Conservation (phyloP, 2,113 vertebrate genomes). For the Paratilapia polleni region DNA sequence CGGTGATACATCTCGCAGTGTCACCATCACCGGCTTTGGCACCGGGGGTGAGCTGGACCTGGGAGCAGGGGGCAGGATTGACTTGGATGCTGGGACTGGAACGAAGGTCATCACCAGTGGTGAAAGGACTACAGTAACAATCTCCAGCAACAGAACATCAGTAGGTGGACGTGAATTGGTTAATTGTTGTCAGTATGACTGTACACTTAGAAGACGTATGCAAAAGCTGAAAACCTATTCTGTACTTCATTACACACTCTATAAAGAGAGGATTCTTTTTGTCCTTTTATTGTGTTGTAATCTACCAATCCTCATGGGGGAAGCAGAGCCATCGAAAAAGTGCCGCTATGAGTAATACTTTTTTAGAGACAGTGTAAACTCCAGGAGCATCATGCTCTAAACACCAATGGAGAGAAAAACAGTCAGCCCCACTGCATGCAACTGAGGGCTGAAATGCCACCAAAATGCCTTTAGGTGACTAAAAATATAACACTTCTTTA, state of each 20-base stretch:
- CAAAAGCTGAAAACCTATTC: neutral
- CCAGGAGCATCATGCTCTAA: too few species aligned
- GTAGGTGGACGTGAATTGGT: slow-evolving; percentile 47
- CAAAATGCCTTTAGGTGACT: too few species aligned
- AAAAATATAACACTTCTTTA: too few species aligned
- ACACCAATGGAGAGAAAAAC: too few species aligned
- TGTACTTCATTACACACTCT: neutral
- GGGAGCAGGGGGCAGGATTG: slow-evolving; percentile 39
- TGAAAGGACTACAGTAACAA: slow-evolving; percentile 41
- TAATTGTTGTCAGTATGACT: neutral
- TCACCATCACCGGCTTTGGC: slow-evolving; percentile 60
- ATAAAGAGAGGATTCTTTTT: too few species aligned
- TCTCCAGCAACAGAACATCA: slow-evolving; percentile 64
- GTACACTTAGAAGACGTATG: neutral
- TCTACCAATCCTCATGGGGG: neutral
- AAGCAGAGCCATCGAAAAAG: too few species aligned
- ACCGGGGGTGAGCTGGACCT: slow-evolving; percentile 58
- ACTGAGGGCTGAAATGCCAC: too few species aligned
- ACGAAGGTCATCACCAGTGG: slow-evolving; percentile 38
- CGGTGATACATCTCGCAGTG: slow-evolving; percentile 17
- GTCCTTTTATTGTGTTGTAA: neutral
- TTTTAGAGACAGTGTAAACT: too few species aligned
- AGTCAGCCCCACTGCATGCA: too few species aligned
- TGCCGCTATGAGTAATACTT: too few species aligned
- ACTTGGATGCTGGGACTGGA: slow-evolving; percentile 46